A percentile compares a stretch with the other conserved stretches of the same genome.
These are phyloP conservation scores for Drosophila meridiana DNA, from an alignment of 2,888 invertebrate genomes.

Conservation along the genomic window DNA sequence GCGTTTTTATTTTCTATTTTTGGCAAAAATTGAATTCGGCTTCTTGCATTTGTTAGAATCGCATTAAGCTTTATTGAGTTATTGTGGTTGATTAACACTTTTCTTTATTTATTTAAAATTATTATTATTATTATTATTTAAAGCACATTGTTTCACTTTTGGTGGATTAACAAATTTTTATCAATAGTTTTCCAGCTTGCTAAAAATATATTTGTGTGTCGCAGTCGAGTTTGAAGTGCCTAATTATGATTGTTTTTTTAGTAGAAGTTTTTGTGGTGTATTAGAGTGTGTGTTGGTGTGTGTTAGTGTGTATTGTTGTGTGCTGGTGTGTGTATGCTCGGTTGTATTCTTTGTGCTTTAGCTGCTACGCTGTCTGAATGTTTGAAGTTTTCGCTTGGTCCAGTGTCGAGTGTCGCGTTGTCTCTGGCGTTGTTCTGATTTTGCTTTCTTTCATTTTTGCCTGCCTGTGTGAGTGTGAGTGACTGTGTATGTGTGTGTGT, in stretches of 20 bases:
- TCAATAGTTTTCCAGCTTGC: conserved; percentile 4
- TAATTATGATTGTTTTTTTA: conserved; percentile 46
- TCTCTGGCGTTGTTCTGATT: conserved; percentile 56
- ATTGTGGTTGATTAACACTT: conserved; percentile 45
- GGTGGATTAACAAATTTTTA: conserved; percentile 15
- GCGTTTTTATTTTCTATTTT: not conserved
- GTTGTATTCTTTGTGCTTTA: conserved; percentile 28
- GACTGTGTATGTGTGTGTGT: conserved; percentile 3
- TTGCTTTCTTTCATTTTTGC: conserved; percentile 61
- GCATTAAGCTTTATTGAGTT: conserved; percentile 6
- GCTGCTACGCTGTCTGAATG: conserved; percentile 4
- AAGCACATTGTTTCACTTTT: conserved; percentile 70
- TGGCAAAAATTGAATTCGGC: conserved; percentile 1
- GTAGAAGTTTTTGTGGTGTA: conserved; percentile 6
- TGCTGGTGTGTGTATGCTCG: conserved; percentile 11
- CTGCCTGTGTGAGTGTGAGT: conserved; percentile 28
- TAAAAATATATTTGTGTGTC: conserved; percentile 49
- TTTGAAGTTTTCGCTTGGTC: conserved; percentile 52
- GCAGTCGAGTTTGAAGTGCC: conserved; percentile 20
- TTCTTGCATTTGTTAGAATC: conserved; percentile 4
- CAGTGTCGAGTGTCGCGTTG: conserved; percentile 50
- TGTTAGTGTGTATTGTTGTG: not conserved
- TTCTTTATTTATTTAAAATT: conserved; percentile 22
- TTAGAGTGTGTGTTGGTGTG: not conserved
- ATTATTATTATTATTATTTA: conserved; percentile 23